Percentiles rank a stretch among this genome's conserved stretches.
Evolutionary conservation across 2,113 vertebrate genomes (phyloP).

Genomic region (Coptodon rendalli): DNA sequence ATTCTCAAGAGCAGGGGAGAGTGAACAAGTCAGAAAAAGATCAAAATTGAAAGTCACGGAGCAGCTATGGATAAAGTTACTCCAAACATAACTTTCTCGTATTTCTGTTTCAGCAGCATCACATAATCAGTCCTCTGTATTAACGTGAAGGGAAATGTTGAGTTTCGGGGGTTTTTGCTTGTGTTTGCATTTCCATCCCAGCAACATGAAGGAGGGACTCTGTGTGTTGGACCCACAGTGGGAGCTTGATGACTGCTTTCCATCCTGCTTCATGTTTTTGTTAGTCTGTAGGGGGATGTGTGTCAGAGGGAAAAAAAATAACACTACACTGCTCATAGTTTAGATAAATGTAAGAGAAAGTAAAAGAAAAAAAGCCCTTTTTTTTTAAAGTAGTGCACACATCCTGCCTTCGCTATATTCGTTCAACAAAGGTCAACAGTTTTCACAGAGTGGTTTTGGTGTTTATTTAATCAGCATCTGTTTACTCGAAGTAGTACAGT

Average conservation of each 20-base stretch:
- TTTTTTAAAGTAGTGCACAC: background rate
- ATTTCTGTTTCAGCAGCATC: background rate
- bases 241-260: background rate
- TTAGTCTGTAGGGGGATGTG: background rate
- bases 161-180: background rate
- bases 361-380: background rate
- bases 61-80: background rate
- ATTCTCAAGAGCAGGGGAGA: background rate
- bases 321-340: background rate
- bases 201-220: background rate
- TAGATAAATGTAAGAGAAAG: background rate
- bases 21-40: background rate
- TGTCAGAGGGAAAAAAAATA: slow-evolving; percentile 5
- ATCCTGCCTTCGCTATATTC: background rate
- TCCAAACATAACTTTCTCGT: background rate
- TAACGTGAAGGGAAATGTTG: background rate
- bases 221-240: background rate
- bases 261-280: slow-evolving; percentile 17
- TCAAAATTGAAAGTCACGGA: background rate
- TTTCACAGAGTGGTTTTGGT: background rate
- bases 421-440: background rate
- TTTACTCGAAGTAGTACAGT: background rate
- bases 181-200: background rate
- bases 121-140: background rate
- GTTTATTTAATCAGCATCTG: background rate